Base-by-base conservation (phyloP, 1,140 invertebrate species). In the Pararge aegeria region DNA sequence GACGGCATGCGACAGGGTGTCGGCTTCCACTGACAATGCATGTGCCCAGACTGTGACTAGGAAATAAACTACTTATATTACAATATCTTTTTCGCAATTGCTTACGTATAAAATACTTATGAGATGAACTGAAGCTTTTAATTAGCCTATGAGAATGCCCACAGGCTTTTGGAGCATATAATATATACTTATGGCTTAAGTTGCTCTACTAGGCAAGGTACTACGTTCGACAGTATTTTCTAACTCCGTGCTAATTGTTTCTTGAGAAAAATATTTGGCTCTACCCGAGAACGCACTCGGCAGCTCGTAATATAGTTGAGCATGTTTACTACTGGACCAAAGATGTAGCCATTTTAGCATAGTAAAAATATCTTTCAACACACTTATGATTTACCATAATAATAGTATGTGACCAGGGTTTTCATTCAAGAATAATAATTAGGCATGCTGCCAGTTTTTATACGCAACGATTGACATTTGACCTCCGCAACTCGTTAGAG, bases 21-120 rank as follows among this genome's bases (percentile, higher is more conserved):
- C 76, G 55, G 51, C 68, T 84, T 82, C 66, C 73, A 69, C 61
- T 67, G 73, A 84, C 79, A 82, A 84, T 76, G 64, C 62, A 57
- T 57, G 56, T 51, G 51, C 66, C 62, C 58, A 38, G 57, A 57
- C 30, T 54, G 53, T 57, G 37, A 59, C 52, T 57, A 60, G 61
- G 56, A 48, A 59, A 57, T 60, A 24, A 53, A 40, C 34, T 29
- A 27, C 37, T 40, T 38, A 18, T 44, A 18, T 42, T 40, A 42
- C 19, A 52, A 49, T 1, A 15, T 16, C 4, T 52, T 6, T 52
- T 0, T 54, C 19, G n/a, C 6, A 53, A 53, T 38, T 12, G 18
- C 19, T 40, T 24, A 34, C 34, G 34, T 53, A 44, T 19, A 10
- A 44, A 19, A 27, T 42, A 16, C 49, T 19, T 20, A n/a, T n/a